Evolutionary conservation across 2,888 invertebrate species (phyloP).

Genomic region (Melitaea athalia): DNA sequence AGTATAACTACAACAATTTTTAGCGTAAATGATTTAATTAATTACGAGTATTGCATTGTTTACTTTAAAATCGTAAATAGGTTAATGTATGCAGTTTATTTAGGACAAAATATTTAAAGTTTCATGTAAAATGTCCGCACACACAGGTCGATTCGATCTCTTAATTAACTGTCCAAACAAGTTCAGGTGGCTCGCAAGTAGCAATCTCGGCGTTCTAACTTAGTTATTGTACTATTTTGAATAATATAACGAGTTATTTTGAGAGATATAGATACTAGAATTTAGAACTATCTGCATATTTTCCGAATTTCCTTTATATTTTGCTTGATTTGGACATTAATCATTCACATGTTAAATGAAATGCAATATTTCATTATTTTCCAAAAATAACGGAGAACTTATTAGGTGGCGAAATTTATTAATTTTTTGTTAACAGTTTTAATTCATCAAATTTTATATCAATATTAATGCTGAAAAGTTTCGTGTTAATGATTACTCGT

Average conservation of each 20-base stretch:
- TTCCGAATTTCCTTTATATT: background rate
- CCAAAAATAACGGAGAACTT: too few relatives aligned
- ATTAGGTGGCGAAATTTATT: too few relatives aligned
- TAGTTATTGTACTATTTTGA: constrained; percentile 26
- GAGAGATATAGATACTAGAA: too few relatives aligned
- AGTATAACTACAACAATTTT: background rate
- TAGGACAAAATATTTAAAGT: background rate
- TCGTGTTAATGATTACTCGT: too few relatives aligned
- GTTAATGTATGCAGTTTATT: constrained; percentile 1
- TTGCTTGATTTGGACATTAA: background rate
- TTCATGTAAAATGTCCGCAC: background rate
- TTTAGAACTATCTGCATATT: too few relatives aligned
- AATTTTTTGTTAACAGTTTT: too few relatives aligned
- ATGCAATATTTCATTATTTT: too few relatives aligned
- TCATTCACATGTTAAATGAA: background rate
- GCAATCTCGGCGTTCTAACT: constrained; percentile 29
- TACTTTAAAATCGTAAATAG: background rate
- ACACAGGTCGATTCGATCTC: constrained; percentile 1
- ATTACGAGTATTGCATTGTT: background rate
- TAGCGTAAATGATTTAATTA: constrained; percentile 3
- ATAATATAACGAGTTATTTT: constrained; percentile 16
- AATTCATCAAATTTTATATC: too few relatives aligned
- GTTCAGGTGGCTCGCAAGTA: constrained; percentile 29
- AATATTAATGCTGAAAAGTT: too few relatives aligned
- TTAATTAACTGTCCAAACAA: constrained; percentile 33